These are phyloP conservation scores for Amphiduros pacificus DNA, from an alignment of 2,888 invertebrate genomes.

Conservation along the genomic window DNA sequence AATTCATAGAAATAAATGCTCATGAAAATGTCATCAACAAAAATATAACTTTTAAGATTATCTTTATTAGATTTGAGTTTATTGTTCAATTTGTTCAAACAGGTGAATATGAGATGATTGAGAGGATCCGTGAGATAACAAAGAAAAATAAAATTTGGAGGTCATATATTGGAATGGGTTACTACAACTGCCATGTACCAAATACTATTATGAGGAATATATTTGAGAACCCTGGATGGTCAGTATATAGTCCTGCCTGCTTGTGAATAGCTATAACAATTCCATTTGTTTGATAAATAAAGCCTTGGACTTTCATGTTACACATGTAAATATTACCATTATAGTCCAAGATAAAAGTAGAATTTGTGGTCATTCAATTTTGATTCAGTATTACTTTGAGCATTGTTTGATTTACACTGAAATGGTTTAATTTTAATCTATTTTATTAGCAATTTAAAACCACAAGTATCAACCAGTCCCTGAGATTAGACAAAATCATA, in stretches of 20 bases:
- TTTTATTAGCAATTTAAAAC: not conserved
- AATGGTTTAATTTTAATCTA: not conserved
- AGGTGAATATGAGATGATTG: slow-evolving; percentile 90
- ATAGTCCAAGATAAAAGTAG: not conserved
- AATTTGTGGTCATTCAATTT: not conserved
- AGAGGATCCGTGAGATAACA: slow-evolving; percentile 43
- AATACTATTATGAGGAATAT: slow-evolving; percentile 94
- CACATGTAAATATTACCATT: too few relatives aligned
- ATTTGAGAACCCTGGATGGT: slow-evolving; percentile 99
- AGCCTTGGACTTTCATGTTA: too few relatives aligned
- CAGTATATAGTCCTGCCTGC: slow-evolving; percentile 39
- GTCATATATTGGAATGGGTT: slow-evolving; percentile 98
- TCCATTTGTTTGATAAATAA: too few relatives aligned
- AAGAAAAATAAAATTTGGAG: slow-evolving; percentile 89
- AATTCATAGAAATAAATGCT: too few relatives aligned
- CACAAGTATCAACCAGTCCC: not conserved
- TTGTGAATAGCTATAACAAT: not conserved
- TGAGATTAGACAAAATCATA: not conserved
- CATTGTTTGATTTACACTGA: not conserved
- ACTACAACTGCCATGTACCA: slow-evolving; percentile 95
- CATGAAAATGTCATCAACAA: too few relatives aligned
- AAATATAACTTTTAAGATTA: too few relatives aligned
- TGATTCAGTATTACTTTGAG: not conserved
- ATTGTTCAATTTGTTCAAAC: slow-evolving; percentile 32
- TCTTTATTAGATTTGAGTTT: not conserved